These are phyloP conservation scores for Drosophila acutilabella DNA, from an alignment of 2,888 invertebrate genomes.

Conservation along the genomic window DNA sequence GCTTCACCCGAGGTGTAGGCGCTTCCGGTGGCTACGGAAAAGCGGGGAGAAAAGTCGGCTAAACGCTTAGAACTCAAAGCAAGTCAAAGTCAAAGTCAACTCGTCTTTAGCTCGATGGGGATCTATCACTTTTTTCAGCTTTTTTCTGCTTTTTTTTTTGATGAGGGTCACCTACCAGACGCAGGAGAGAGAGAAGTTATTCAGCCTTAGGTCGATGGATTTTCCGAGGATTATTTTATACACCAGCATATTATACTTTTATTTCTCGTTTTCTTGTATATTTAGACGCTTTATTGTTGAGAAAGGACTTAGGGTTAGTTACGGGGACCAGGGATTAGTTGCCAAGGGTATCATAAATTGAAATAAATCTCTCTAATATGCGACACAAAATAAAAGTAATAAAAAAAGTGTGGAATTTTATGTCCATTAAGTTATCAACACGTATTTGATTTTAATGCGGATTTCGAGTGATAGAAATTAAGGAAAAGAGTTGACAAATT, in stretches of 20 bases:
- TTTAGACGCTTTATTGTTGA: slow-evolving; percentile 36
- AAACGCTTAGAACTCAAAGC: slow-evolving; percentile 60
- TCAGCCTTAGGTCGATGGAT: slow-evolving; percentile 47
- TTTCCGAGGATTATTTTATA: slow-evolving; percentile 58
- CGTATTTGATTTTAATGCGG: slow-evolving; percentile 22
- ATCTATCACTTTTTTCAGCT: slow-evolving; percentile 61
- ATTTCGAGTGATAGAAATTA: background rate
- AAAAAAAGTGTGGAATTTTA: slow-evolving; percentile 18
- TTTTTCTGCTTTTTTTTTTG: slow-evolving; percentile 31
- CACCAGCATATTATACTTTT: slow-evolving; percentile 43
- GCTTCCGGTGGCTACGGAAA: slow-evolving; percentile 62
- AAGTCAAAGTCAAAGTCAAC: slow-evolving; percentile 28
- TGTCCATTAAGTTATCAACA: slow-evolving; percentile 31
- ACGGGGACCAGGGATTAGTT: slow-evolving; percentile 27
- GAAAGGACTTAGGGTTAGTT: slow-evolving; percentile 54
- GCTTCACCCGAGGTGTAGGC: slow-evolving; percentile 32
- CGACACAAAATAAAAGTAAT: background rate
- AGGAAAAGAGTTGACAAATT: background rate
- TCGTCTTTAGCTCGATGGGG: slow-evolving; percentile 53
- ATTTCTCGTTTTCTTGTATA: slow-evolving; percentile 16
- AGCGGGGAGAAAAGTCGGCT: slow-evolving; percentile 34
- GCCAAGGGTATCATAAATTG: slow-evolving; percentile 48
- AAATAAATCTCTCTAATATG: slow-evolving; percentile 26
- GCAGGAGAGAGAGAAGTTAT: slow-evolving; percentile 1
- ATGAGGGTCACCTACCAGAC: slow-evolving; percentile 60